A percentile compares a stretch with the other conserved stretches of the same genome.
These are phyloP conservation scores for Psephotus haematonotus DNA, from an alignment of 2,113 vertebrate species.

Conservation along the genomic window DNA sequence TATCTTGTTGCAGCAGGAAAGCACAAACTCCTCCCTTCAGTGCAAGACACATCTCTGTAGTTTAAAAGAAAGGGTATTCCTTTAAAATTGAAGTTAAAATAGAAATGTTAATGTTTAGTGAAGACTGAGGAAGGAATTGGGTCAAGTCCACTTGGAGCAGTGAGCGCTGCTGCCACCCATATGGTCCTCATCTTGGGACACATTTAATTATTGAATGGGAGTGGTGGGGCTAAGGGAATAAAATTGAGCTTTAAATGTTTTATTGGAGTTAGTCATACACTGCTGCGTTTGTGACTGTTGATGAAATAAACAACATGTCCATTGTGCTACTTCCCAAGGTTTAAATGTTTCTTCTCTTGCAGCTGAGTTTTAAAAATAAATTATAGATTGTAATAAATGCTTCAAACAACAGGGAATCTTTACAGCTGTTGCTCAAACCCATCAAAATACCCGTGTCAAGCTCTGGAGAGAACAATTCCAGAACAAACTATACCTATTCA, in stretches of 20 bases:
- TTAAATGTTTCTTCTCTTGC: neutral
- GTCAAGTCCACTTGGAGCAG: neutral
- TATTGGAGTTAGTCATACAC: neutral
- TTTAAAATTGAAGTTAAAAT: neutral
- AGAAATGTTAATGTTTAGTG: neutral
- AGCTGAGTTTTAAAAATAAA: neutral
- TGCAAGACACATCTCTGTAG: neutral
- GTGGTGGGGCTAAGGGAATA: neutral
- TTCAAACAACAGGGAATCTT: neutral
- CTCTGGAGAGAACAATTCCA: neutral
- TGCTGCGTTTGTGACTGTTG: neutral
- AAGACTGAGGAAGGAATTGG: neutral
- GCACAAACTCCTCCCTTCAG: neutral
- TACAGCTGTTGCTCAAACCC: neutral
- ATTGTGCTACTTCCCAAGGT: neutral
- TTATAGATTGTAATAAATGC: neutral
- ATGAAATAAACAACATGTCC: neutral
- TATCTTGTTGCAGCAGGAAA: neutral
- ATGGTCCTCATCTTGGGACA: neutral
- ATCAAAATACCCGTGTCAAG: neutral
- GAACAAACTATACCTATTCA: neutral
- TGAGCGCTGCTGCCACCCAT: neutral
- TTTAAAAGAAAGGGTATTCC: neutral
- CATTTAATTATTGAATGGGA: neutral
- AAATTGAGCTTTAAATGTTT: neutral